Percentiles rank a stretch among this genome's conserved stretches.
Evolutionary conservation across 2,113 vertebrate species (phyloP).

Genomic region (Callorhinus ursinus): DNA sequence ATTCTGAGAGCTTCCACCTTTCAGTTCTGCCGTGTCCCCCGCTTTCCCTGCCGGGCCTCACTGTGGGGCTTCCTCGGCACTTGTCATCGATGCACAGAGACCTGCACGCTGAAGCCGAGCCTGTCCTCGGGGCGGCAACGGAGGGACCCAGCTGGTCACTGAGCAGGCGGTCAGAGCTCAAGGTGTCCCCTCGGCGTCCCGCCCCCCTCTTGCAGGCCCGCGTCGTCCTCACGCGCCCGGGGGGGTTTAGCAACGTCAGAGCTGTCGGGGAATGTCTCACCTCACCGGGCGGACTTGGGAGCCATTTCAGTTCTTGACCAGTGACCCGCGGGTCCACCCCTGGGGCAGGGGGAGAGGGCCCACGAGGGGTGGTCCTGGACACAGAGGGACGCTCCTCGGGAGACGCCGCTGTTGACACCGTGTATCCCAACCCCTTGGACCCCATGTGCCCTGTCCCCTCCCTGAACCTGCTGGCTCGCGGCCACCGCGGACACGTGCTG

Average conservation of each 20-base stretch:
- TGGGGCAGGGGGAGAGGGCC: not conserved
- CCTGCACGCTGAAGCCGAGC: too few relatives aligned
- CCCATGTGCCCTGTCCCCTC: not conserved
- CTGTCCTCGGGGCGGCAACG: too few relatives aligned
- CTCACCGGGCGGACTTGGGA: not conserved
- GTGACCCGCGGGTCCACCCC: not conserved
- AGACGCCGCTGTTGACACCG: not conserved
- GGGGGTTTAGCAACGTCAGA: not conserved
- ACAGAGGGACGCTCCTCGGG: not conserved
- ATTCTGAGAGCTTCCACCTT: not conserved
- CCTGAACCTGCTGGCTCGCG: not conserved
- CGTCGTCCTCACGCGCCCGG: not conserved
- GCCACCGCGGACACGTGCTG: not conserved
- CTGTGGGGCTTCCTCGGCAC: too few relatives aligned
- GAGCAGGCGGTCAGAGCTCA: not conserved
- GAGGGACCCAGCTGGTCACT: too few relatives aligned
- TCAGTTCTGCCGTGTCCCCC: not conserved
- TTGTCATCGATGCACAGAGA: too few relatives aligned
- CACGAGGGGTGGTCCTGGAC: not conserved
- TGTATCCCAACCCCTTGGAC: not conserved
- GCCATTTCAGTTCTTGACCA: not conserved
- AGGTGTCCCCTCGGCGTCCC: not conserved
- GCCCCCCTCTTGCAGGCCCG: not conserved
- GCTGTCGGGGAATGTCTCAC: not conserved
- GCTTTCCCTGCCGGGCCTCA: too few relatives aligned